phyloP scores from a whole-genome alignment of 2,113 vertebrate genomes.

The Equus quagga region DNA sequence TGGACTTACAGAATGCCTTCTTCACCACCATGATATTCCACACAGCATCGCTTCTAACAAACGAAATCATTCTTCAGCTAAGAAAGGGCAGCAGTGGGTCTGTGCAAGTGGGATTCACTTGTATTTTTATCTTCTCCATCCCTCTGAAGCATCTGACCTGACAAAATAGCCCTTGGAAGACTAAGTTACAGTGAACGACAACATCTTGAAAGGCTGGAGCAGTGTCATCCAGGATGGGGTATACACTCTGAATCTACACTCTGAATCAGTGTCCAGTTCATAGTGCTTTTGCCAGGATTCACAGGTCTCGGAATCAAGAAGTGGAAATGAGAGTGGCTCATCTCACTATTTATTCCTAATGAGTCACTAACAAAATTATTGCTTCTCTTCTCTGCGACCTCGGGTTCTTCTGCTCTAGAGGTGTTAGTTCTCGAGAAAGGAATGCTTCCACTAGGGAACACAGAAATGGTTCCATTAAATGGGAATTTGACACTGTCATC shows the following conservation, averaged over 20 bases:
- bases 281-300: neutral
- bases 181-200: neutral
- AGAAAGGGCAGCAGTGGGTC: neutral
- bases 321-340: neutral
- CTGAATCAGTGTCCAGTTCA: neutral
- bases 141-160: neutral
- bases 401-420: neutral
- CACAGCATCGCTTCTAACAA: neutral
- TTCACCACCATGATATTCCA: neutral
- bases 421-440: neutral
- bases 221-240: neutral
- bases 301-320: neutral
- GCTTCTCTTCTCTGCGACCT: neutral
- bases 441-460: neutral
- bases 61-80: neutral
- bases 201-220: neutral
- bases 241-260: neutral
- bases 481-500: neutral
- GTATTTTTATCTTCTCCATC: neutral
- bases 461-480: neutral
- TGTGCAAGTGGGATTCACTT: neutral
- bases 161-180: neutral
- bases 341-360: neutral
- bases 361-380: neutral
- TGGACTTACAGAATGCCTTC: neutral